phyloP scores from a whole-genome alignment of 1,140 invertebrate species.

The Pomacea maculata region DNA sequence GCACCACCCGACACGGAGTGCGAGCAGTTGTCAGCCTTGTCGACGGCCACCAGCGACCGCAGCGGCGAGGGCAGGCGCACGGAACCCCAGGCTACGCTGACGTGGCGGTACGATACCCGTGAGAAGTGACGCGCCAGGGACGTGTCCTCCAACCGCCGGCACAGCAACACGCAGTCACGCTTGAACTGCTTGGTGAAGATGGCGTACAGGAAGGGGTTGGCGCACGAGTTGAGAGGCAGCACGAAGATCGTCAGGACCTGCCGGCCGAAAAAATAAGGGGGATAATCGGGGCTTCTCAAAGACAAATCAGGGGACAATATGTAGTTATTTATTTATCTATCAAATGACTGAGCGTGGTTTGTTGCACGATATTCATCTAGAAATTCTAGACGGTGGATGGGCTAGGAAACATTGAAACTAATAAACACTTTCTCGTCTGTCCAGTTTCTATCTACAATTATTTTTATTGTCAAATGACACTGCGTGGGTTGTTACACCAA shows the following conservation, averaged over 20 bases:
- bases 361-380: too few relatives aligned
- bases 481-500: too few relatives aligned
- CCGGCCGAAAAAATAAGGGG: too few relatives aligned
- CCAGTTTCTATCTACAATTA: too few relatives aligned
- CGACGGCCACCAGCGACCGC: slow-evolving; percentile 36
- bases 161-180: slow-evolving; percentile 95
- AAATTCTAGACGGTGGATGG: too few relatives aligned
- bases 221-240: slow-evolving; percentile 93
- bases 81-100: slow-evolving; percentile 35
- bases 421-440: too few relatives aligned
- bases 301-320: too few relatives aligned
- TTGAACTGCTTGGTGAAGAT: slow-evolving; percentile 98
- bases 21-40: slow-evolving; percentile 41
- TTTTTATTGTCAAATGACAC: too few relatives aligned
- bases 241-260: slow-evolving; percentile 91
- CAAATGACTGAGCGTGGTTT: too few relatives aligned
- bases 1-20: slow-evolving; percentile 37
- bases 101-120: slow-evolving; percentile 40
- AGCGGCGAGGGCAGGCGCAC: slow-evolving; percentile 39
- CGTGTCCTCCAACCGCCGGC: slow-evolving; percentile 65
- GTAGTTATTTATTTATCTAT: too few relatives aligned
- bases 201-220: slow-evolving; percentile 96
- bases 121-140: slow-evolving; percentile 53
- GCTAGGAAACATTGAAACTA: too few relatives aligned
- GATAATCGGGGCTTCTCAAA: too few relatives aligned